Evolutionary conservation across 2,888 invertebrate genomes (phyloP).

Genomic region (Frankliniella fusca): DNA sequence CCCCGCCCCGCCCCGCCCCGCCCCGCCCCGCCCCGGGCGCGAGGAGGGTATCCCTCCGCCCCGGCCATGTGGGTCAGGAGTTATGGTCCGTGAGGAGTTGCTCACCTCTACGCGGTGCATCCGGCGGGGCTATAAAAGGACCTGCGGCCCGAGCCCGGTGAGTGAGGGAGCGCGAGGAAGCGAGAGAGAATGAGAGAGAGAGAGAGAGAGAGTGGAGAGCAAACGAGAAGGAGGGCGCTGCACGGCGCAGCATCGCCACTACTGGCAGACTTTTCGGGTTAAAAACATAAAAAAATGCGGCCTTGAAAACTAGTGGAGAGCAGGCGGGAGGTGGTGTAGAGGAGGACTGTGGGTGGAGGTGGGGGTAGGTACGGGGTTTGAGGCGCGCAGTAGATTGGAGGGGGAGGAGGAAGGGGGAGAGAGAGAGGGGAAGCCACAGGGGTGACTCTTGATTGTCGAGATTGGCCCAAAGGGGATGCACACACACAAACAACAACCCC

Average conservation of each 20-base stretch:
- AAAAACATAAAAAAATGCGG: too few species aligned
- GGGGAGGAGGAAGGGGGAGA: background rate
- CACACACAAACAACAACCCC: background rate
- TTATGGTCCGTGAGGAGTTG: slow-evolving; percentile 19
- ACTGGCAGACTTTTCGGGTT: too few species aligned
- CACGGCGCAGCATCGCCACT: background rate
- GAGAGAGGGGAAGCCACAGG: background rate
- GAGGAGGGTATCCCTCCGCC: too few species aligned
- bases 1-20: background rate
- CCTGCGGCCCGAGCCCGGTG: too few species aligned
- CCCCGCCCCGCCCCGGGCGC: background rate
- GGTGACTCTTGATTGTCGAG: slow-evolving; percentile 6
- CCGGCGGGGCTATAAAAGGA: too few species aligned
- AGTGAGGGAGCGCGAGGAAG: background rate
- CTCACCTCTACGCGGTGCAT: background rate
- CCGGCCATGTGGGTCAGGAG: slow-evolving; percentile 2
- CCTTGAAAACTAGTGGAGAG: too few species aligned
- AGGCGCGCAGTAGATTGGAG: too few species aligned
- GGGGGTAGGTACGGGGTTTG: background rate
- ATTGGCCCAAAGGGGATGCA: background rate
- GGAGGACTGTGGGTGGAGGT: background rate
- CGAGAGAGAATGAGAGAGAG: background rate
- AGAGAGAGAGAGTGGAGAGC: background rate
- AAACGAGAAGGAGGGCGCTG: background rate
- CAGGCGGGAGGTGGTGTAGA: background rate